Evolutionary conservation across 2,888 invertebrate genomes (phyloP), one percentile per base, ranked within the genome.

Genomic region (Drosophila paramelanica): DNA sequence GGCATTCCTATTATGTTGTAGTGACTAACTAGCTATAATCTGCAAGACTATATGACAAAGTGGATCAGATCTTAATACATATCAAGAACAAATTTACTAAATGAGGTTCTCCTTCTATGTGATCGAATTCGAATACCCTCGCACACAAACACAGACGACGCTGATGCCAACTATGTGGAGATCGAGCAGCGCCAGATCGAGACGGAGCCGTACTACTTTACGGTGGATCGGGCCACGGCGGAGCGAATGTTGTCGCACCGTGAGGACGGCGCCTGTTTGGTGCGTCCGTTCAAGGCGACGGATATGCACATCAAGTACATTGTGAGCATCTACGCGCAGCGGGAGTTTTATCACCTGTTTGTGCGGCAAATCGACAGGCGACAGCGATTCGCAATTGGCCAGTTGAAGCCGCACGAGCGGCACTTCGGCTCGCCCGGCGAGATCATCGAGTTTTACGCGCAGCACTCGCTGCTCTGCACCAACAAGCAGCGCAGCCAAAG

Each of bases 241-340:
- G 92, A 92, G 68, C 89, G 82, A 4, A 88, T 91, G 78, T 79
- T 92, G 1, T 69, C 67, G 1, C 89, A 83, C 20, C 81, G 91
- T 5, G 90, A 91, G 50, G 91, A 92, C 73, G 92, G 92, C 33
- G 80, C 92, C 14, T 92, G 92, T 41, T 65, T 92, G 49, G 92
- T 92, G 27, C 89, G 92, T 11, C 92, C 92, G 1, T 92, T 91
- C 65, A 92, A 92, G 69, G 91, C 83, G 13, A 71, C 75, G 14
- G 92, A 92, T 59, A 75, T 89, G 17, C 84, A 87, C 64, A 92
- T 92, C 23, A 92, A 92, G 62, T 92, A 92, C 67, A 90, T 92
- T 20, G 90, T 92, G 13, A 92, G 91, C 76, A 89, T 92, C 31
- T 91, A 88, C 77, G 91, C 91, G 0, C 86, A 82, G 23, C 70